These are phyloP conservation scores for Mycalesis mineus DNA, from an alignment of 2,888 invertebrate genomes.

Conservation along the genomic window DNA sequence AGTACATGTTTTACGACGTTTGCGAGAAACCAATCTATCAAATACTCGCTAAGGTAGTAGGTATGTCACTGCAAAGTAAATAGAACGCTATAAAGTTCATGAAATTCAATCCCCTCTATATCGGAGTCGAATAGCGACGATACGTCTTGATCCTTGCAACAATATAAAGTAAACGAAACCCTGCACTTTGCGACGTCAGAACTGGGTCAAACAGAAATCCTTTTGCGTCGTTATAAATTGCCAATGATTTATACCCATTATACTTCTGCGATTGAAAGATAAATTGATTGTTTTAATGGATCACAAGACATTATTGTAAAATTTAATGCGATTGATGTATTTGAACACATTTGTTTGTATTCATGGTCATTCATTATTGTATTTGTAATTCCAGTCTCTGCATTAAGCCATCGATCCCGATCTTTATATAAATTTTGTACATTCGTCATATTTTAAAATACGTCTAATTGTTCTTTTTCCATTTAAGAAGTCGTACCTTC, in stretches of 20 bases:
- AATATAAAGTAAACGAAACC: conserved; percentile 15
- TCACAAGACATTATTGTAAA: background rate
- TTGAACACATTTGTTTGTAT: background rate
- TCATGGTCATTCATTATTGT: no score
- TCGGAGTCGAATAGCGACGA: conserved; percentile 12
- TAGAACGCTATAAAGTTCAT: conserved; percentile 18
- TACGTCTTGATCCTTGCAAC: conserved; percentile 17
- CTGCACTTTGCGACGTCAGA: conserved; percentile 20
- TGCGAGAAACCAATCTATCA: no score
- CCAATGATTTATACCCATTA: conserved; percentile 9
- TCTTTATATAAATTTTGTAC: no score
- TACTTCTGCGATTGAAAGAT: background rate
- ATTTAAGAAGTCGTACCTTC: no score
- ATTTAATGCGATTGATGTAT: background rate
- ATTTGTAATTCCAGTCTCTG: no score
- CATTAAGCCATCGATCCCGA: no score
- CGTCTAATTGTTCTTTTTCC: no score
- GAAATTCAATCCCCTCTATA: conserved; percentile 15
- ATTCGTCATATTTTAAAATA: no score
- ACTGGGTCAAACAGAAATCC: conserved; percentile 12
- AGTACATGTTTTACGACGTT: no score
- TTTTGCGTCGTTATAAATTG: conserved; percentile 17
- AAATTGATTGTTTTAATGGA: conserved; percentile 7
- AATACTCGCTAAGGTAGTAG: background rate
- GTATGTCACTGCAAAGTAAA: conserved; percentile 9